These are phyloP conservation scores for Drosophila athabasca DNA, from an alignment of 1,140 invertebrate genomes.

Conservation along the genomic window DNA sequence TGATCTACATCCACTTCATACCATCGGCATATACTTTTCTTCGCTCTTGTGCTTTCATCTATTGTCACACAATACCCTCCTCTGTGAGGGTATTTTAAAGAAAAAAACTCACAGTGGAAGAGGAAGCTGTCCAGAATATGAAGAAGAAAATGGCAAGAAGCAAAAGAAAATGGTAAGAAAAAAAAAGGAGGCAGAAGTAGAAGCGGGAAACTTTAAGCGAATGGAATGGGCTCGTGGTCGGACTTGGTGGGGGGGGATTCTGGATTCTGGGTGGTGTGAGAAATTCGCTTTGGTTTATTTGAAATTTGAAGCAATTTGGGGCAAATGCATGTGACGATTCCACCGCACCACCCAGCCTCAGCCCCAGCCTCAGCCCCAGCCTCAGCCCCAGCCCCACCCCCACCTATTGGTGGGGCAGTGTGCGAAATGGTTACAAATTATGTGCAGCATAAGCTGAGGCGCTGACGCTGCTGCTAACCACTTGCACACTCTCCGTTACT, in stretches of 20 bases:
- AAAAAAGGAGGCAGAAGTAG: constrained; percentile 15
- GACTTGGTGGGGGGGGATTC: no score
- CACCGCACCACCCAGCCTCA: not conserved
- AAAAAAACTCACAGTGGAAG: not conserved
- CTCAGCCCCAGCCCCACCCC: not conserved
- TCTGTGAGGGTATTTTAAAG: not conserved
- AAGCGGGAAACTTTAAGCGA: constrained; percentile 37
- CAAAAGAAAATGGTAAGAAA: not conserved
- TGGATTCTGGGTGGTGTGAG: not conserved
- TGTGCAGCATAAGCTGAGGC: constrained; percentile 61
- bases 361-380: no score
- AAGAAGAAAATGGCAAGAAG: constrained; percentile 9
- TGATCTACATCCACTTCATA: no score
- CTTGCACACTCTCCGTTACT: not conserved
- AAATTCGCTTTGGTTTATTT: constrained; percentile 57
- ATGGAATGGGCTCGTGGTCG: not conserved
- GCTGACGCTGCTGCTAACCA: constrained; percentile 10
- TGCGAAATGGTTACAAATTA: constrained; percentile 80
- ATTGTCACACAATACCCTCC: no score
- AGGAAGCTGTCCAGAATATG: not conserved
- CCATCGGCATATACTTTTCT: no score
- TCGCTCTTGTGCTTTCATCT: no score
- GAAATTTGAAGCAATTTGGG: constrained; percentile 72
- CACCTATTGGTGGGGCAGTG: constrained; percentile 25
- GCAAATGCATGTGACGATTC: not conserved